Percentiles rank a stretch among this genome's conserved stretches.
Evolutionary conservation across 2,113 vertebrate genomes (phyloP).

Genomic region (Gracilinanus agilis): DNA sequence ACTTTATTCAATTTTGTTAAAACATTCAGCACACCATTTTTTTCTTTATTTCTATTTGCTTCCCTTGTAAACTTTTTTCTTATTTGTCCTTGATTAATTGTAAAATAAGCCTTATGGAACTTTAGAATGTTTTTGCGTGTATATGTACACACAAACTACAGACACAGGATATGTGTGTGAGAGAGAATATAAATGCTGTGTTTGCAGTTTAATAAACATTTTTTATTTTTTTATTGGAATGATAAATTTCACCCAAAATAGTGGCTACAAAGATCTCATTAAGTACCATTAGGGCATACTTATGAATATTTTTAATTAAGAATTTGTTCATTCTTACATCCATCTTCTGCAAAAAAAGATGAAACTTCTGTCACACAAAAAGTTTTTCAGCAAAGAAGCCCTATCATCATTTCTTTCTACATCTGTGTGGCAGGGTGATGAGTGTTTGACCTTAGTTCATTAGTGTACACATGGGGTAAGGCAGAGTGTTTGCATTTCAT

Average conservation of each 20-base stretch:
- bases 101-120: conserved; percentile 65
- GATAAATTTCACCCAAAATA: conserved; percentile 62
- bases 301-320: conserved; percentile 68
- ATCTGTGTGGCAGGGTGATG: conserved; percentile 38
- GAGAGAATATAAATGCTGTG: no score
- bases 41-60: conserved; percentile 31
- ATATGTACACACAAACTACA: conserved; percentile 45
- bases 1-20: conserved; percentile 38
- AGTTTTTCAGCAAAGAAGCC: conserved; percentile 48
- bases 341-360: conserved; percentile 56
- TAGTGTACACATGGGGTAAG: conserved; percentile 2
- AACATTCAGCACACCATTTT: conserved; percentile 1
- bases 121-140: conserved; percentile 62
- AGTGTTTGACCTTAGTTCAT: conserved; percentile 47
- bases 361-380: conserved; percentile 40
- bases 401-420: conserved; percentile 48
- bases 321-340: conserved; percentile 54
- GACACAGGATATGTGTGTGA: rapidly evolving
- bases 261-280: conserved; percentile 53
- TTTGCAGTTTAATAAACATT: conserved; percentile 20
- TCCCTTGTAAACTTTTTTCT: conserved; percentile 45
- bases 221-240: conserved; percentile 24
- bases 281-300: conserved; percentile 62
- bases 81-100: conserved; percentile 64
- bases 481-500: conserved; percentile 48